These are phyloP conservation scores for Brachionus rotundiformis DNA, from an alignment of 1,140 invertebrate species.

Conservation along the genomic window DNA sequence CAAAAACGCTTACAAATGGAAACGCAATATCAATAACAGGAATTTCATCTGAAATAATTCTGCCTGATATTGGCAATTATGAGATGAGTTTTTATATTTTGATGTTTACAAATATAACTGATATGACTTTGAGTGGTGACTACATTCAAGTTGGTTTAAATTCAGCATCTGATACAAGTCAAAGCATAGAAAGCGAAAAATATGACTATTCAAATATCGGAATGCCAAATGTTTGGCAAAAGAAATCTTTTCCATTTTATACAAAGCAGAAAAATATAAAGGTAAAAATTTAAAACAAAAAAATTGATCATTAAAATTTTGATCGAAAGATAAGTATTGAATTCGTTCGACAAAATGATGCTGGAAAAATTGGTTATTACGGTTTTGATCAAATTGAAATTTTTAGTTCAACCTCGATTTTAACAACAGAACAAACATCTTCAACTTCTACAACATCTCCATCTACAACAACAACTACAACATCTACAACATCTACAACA, in stretches of 20 bases:
- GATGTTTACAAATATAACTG: background rate
- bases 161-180: background rate
- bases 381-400: conserved; percentile 26
- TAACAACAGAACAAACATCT: background rate
- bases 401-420: background rate
- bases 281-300: too few species aligned
- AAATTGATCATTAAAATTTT: too few species aligned
- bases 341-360: background rate
- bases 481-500: background rate
- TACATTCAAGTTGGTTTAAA: background rate
- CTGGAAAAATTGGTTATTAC: background rate
- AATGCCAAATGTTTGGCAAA: background rate
- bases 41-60: background rate
- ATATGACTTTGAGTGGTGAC: background rate
- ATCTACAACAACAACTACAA: background rate
- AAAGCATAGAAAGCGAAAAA: background rate
- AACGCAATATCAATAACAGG: background rate
- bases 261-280: background rate
- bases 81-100: conserved; percentile 7
- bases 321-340: background rate
- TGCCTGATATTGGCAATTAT: background rate
- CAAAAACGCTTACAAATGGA: background rate
- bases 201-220: conserved; percentile 7
- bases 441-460: background rate
- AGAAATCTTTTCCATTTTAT: background rate